These are phyloP conservation scores for Labeo catla DNA, from an alignment of 2,113 vertebrate species.

Conservation along the genomic window DNA sequence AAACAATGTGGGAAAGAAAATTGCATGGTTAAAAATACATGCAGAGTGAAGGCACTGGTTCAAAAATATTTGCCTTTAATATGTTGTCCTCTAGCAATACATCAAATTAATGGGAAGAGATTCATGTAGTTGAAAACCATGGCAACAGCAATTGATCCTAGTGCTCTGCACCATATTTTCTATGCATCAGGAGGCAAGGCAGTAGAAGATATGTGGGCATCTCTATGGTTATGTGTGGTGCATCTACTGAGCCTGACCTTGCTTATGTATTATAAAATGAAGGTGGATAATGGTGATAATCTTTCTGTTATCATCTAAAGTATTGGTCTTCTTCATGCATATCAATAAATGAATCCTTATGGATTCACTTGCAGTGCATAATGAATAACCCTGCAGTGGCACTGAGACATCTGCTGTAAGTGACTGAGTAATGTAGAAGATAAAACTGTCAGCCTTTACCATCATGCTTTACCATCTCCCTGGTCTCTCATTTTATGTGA, in stretches of 20 bases:
- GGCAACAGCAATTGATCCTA: conserved; percentile 48
- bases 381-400: not conserved
- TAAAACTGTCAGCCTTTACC: not conserved
- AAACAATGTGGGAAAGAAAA: not conserved
- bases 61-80: not conserved
- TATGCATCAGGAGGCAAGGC: conserved; percentile 20
- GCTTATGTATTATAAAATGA: not conserved
- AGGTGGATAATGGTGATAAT: not conserved
- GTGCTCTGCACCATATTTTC: conserved; percentile 29
- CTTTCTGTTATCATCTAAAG: not conserved
- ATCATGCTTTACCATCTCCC: not conserved
- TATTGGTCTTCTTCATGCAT: not conserved
- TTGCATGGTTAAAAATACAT: not conserved
- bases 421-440: not conserved
- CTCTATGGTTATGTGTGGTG: conserved; percentile 11
- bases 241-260: not conserved
- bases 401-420: not conserved
- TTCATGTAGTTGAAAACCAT: conserved; percentile 53
- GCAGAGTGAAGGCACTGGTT: not conserved
- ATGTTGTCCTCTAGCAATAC: conserved; percentile 12
- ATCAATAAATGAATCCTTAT: not conserved
- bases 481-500: not conserved
- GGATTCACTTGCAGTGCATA: conserved; percentile 11
- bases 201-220: conserved; percentile 35
- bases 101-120: conserved; percentile 40